Conservation (phyloP, 2,797 vertebrate species). For the Coilia nasus region DNA sequence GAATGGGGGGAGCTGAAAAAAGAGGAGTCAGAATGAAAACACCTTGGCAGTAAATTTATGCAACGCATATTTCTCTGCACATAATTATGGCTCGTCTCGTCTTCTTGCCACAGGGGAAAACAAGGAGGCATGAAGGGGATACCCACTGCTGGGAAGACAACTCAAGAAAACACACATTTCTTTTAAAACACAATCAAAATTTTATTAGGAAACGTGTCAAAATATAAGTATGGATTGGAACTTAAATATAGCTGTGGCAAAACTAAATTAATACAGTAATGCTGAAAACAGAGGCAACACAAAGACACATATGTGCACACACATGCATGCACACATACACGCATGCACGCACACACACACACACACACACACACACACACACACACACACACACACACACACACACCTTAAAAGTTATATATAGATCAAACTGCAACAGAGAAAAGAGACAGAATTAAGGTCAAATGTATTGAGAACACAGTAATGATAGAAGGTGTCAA, state of each 20-base stretch:
- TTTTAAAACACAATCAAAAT: slow-evolving; percentile 35
- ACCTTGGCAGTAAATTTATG: no score
- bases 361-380: background rate
- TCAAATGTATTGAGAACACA: background rate
- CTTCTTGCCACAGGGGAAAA: background rate
- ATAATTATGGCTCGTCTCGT: background rate
- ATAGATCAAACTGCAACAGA: background rate
- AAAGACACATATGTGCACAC: background rate
- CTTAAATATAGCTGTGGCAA: slow-evolving; percentile 6
- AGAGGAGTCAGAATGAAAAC: background rate
- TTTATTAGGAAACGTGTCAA: slow-evolving; percentile 57
- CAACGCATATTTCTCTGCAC: no score
- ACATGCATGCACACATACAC: background rate
- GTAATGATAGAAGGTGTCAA: background rate
- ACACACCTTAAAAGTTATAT: background rate
- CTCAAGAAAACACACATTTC: background rate
- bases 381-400: background rate
- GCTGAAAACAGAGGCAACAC: slow-evolving; percentile 31
- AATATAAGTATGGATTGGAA: slow-evolving; percentile 38
- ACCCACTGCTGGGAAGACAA: background rate
- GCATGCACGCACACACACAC: background rate
- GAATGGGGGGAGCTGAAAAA: background rate
- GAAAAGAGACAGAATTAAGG: background rate
- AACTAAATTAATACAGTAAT: slow-evolving; percentile 16
- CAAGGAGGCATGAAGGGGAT: background rate